A percentile compares a stretch with the other conserved stretches of the same genome.
Conservation (phyloP, 2,113 vertebrate species). For the Notarius quadriscutis region DNA sequence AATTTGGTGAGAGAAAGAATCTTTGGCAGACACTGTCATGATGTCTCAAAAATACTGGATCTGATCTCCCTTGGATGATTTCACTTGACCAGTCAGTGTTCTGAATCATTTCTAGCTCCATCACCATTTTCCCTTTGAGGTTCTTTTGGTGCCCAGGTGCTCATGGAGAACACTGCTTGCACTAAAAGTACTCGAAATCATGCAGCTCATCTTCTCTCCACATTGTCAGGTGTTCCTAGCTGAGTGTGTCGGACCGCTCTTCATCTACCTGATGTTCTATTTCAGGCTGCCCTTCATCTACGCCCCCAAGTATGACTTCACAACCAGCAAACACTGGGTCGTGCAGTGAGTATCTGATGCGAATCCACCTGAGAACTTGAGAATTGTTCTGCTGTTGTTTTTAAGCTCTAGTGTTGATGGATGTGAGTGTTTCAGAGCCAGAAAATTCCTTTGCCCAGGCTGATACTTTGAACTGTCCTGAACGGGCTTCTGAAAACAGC, state of each 20-base stretch:
- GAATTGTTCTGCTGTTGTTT: not conserved
- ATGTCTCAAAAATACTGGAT: not conserved
- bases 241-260: slow-evolving; percentile 83
- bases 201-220: not conserved
- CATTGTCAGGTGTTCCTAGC: slow-evolving; percentile 83
- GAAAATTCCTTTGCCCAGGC: not conserved
- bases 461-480: not conserved
- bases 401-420: not conserved
- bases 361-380: not conserved
- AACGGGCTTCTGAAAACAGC: not conserved
- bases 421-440: not conserved
- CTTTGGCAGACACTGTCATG: not conserved
- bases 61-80: not conserved
- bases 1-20: not conserved
- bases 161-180: not conserved
- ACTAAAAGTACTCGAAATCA: not conserved
- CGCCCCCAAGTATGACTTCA: slow-evolving; percentile 84
- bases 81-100: not conserved
- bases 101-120: not conserved
- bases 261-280: slow-evolving; percentile 91
- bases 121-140: not conserved
- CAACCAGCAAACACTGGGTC: slow-evolving; percentile 83
- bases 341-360: slow-evolving; percentile 83
- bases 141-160: not conserved
- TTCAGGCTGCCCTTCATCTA: slow-evolving; percentile 90